These are phyloP conservation scores for Hydrotaea diabolus DNA, from an alignment of 2,888 invertebrate species.

Conservation along the genomic window DNA sequence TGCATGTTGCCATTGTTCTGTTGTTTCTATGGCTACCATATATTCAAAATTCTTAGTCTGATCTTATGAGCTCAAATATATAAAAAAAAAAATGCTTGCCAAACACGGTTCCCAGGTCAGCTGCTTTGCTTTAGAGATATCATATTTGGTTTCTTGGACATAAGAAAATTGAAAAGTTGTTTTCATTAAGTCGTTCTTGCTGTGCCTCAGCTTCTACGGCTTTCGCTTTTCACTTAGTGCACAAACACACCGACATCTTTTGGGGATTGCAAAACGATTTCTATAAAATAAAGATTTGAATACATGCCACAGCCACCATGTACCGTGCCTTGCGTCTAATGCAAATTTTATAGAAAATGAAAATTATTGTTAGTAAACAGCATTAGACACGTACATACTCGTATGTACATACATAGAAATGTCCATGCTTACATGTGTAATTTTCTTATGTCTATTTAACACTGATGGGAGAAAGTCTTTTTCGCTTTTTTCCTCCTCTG, in stretches of 20 bases:
- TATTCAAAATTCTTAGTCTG: too few species aligned
- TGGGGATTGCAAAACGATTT: slow-evolving; percentile 15
- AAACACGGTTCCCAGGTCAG: too few species aligned
- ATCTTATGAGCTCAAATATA: too few species aligned
- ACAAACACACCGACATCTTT: not conserved
- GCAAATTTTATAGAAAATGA: not conserved
- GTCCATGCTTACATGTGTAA: slow-evolving; percentile 1
- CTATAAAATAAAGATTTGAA: slow-evolving; percentile 2
- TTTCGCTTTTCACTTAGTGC: not conserved
- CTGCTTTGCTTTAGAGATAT: too few species aligned
- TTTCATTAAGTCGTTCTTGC: too few species aligned
- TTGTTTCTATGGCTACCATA: too few species aligned
- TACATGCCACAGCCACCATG: not conserved
- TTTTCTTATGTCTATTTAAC: slow-evolving; percentile 28
- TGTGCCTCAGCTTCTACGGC: not conserved
- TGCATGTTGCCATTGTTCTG: too few species aligned
- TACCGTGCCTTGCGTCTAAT: not conserved
- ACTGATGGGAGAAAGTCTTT: slow-evolving; percentile 27
- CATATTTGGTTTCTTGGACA: too few species aligned
- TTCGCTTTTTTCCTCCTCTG: not conserved
- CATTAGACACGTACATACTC: not conserved
- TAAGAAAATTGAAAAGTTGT: too few species aligned
- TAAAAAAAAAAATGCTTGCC: too few species aligned
- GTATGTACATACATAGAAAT: not conserved
- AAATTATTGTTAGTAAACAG: not conserved